Conservation (phyloP, 2,797 vertebrate species). For the Parambassis ranga region DNA sequence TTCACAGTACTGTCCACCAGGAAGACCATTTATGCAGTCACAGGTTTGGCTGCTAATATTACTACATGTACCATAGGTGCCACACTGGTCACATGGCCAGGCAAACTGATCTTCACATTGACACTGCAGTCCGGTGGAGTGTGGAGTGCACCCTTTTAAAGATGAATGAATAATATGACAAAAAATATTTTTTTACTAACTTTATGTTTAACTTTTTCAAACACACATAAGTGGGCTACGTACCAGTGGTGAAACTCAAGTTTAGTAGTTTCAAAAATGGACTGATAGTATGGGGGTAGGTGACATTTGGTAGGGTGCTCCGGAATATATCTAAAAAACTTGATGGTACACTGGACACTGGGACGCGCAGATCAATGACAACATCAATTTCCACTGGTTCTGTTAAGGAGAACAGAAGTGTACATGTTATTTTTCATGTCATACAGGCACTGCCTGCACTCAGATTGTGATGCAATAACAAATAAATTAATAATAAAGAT, state of each 20-base stretch:
- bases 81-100: conserved; percentile 57
- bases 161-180: background rate
- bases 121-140: conserved; percentile 16
- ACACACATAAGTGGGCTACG: too few relatives aligned
- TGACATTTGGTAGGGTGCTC: fast-evolving
- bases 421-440: too few relatives aligned
- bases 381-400: background rate
- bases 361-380: conserved; percentile 8
- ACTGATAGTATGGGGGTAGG: background rate
- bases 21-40: conserved; percentile 37
- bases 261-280: background rate
- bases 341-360: background rate
- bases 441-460: too few relatives aligned
- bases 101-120: conserved; percentile 44
- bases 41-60: conserved; percentile 12
- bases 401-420: conserved; percentile 16
- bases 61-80: conserved; percentile 3
- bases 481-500: too few relatives aligned
- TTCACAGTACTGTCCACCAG: conserved; percentile 34
- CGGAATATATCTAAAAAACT: background rate
- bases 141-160: conserved; percentile 27
- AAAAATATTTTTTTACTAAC: too few relatives aligned
- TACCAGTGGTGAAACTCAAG: conserved; percentile 47
- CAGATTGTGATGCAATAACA: too few relatives aligned
- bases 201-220: too few relatives aligned